Conservation (phyloP, 2,797 vertebrate genomes). For the Cynopterus sphinx region DNA sequence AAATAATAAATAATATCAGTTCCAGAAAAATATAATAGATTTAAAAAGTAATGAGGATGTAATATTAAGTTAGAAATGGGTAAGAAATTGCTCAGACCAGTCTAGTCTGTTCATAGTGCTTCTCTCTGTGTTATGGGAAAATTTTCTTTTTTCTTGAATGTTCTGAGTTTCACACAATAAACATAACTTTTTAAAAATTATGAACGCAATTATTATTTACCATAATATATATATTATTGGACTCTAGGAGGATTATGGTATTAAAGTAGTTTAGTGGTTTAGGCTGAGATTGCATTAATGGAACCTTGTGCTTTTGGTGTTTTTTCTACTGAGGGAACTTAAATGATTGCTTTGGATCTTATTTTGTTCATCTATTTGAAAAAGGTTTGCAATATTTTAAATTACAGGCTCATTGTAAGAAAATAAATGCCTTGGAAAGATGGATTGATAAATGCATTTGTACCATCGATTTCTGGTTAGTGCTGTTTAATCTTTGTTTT, state of each 20-base stretch:
- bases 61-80: conserved; percentile 1
- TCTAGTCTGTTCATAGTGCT: neutral
- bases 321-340: neutral
- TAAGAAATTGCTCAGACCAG: neutral
- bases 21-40: neutral
- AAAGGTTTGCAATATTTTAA: neutral
- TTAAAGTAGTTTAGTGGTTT: neutral
- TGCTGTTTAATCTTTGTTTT: conserved; percentile 53
- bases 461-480: conserved; percentile 61
- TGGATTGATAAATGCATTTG: conserved; percentile 61
- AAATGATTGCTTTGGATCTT: conserved; percentile 29
- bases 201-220: conserved; percentile 13
- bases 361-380: conserved; percentile 41
- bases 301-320: neutral
- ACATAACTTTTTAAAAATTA: neutral
- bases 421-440: conserved; percentile 55
- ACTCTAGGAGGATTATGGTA: neutral
- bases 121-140: neutral
- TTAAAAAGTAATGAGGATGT: neutral
- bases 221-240: neutral
- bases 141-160: neutral
- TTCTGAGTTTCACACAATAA: conserved; percentile 25
- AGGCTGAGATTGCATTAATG: neutral
- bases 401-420: conserved; percentile 26
- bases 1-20: conserved; percentile 23